phyloP scores from a whole-genome alignment of 2,113 vertebrate species.

The Salvator merianae region DNA sequence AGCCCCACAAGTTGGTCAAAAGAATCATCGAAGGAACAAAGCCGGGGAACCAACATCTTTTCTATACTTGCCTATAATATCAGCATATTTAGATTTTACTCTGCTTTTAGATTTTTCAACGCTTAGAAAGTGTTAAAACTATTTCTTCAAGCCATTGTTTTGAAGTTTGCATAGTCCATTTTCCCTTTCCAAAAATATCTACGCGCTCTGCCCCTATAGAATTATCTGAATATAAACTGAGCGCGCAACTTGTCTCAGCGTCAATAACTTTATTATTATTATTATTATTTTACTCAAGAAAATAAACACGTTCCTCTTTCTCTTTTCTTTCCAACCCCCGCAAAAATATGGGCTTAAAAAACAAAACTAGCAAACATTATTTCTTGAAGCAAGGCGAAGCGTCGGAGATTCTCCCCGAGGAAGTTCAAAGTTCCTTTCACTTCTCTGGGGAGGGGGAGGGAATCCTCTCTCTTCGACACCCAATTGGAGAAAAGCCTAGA shows the following conservation, averaged over 20 bases:
- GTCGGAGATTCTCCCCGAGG: slow-evolving; percentile 36
- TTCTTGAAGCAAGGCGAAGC: slow-evolving; percentile 39
- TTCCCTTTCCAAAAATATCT: slow-evolving; percentile 81
- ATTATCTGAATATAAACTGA: slow-evolving; percentile 68
- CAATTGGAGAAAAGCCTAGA: accelerated
- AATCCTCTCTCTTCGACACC: accelerated
- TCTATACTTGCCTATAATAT: slow-evolving; percentile 65
- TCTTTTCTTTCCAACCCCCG: slow-evolving; percentile 45
- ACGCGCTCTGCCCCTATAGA: slow-evolving; percentile 71
- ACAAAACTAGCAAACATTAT: not conserved
- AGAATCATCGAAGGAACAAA: slow-evolving; percentile 69
- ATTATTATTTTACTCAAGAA: slow-evolving; percentile 42
- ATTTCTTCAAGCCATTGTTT: slow-evolving; percentile 70
- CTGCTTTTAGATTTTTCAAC: slow-evolving; percentile 67
- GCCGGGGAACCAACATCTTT: slow-evolving; percentile 65
- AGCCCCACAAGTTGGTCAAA: slow-evolving; percentile 54
- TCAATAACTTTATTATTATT: slow-evolving; percentile 2
- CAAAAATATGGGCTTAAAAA: slow-evolving; percentile 67
- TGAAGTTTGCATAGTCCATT: slow-evolving; percentile 81
- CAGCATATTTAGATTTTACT: slow-evolving; percentile 59
- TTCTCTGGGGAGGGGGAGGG: not conserved
- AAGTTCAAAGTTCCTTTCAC: slow-evolving; percentile 35
- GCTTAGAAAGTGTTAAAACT: slow-evolving; percentile 79
- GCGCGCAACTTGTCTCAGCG: slow-evolving; percentile 45
- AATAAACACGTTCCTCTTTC: slow-evolving; percentile 64